phyloP scores from a whole-genome alignment of 1,140 invertebrate species.

The Agrilus planipennis region DNA sequence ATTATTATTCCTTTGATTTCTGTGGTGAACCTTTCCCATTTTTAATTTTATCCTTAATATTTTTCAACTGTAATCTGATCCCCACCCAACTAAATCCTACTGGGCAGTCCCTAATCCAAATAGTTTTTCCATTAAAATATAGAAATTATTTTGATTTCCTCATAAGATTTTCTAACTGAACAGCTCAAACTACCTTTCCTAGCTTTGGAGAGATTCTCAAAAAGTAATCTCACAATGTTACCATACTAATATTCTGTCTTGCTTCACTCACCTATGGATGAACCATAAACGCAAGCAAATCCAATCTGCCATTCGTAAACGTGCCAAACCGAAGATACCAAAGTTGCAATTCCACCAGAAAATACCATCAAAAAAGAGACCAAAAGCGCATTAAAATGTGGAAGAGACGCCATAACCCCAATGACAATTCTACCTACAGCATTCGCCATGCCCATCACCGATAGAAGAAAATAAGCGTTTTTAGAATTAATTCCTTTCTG shows the following conservation, averaged over 20 bases:
- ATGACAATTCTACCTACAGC: constrained; percentile 72
- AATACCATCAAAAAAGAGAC: not conserved
- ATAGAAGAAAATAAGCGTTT: constrained; percentile 54
- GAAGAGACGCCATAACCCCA: constrained; percentile 63
- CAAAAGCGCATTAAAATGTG: constrained; percentile 51
- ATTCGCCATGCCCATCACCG: constrained; percentile 76
- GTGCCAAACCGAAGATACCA: not conserved
- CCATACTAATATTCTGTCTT: not conserved
- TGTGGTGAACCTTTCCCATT: too few species aligned
- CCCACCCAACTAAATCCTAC: too few species aligned
- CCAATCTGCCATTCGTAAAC: constrained; percentile 1
- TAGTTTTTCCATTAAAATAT: too few species aligned
- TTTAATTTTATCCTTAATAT: too few species aligned
- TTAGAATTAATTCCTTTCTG: constrained; percentile 32
- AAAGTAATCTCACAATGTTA: constrained; percentile 2
- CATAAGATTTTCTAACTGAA: too few species aligned
- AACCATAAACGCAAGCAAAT: constrained; percentile 3
- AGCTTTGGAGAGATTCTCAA: too few species aligned
- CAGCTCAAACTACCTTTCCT: too few species aligned
- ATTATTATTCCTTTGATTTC: too few species aligned
- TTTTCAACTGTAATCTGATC: too few species aligned
- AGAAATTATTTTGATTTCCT: too few species aligned
- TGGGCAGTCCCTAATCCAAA: too few species aligned
- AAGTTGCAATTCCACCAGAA: not conserved
- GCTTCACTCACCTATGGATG: constrained; percentile 4